Evolutionary conservation across 1,140 invertebrate species (phyloP).

Genomic region (Drosophila chauvacae): DNA sequence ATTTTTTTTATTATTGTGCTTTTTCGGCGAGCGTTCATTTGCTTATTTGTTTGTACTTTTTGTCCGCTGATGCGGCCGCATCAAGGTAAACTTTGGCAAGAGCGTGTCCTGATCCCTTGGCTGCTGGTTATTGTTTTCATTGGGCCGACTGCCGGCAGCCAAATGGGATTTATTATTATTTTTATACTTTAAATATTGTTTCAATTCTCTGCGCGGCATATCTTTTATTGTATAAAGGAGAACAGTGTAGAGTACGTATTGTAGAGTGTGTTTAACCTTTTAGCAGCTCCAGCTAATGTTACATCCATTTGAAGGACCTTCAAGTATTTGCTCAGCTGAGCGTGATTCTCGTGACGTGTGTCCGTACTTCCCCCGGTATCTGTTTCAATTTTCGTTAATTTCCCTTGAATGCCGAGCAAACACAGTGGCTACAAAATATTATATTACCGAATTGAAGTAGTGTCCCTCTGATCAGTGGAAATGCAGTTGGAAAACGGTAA

Average conservation of each 20-base stretch:
- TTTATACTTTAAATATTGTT: constrained; percentile 79
- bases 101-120: constrained; percentile 44
- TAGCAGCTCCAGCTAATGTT: constrained; percentile 76
- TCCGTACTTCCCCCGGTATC: constrained; percentile 37
- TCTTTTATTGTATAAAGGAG: constrained; percentile 41
- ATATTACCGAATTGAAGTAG: constrained; percentile 50
- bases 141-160: constrained; percentile 62
- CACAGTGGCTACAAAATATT: constrained; percentile 71
- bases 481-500: constrained; percentile 61
- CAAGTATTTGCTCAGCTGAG: constrained; percentile 77
- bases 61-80: constrained; percentile 67
- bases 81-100: constrained; percentile 76
- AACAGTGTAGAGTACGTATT: background rate
- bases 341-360: constrained; percentile 46
- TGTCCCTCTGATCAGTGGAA: constrained; percentile 11
- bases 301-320: constrained; percentile 61
- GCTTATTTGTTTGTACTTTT: constrained; percentile 83
- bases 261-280: constrained; percentile 56
- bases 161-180: constrained; percentile 83
- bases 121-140: constrained; percentile 72
- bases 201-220: constrained; percentile 35
- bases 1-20: constrained; percentile 69
- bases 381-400: constrained; percentile 65
- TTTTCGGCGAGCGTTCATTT: constrained; percentile 78
- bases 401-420: constrained; percentile 53